phyloP scores from a whole-genome alignment of 2,113 vertebrate species.

The Atractosteus spatula region DNA sequence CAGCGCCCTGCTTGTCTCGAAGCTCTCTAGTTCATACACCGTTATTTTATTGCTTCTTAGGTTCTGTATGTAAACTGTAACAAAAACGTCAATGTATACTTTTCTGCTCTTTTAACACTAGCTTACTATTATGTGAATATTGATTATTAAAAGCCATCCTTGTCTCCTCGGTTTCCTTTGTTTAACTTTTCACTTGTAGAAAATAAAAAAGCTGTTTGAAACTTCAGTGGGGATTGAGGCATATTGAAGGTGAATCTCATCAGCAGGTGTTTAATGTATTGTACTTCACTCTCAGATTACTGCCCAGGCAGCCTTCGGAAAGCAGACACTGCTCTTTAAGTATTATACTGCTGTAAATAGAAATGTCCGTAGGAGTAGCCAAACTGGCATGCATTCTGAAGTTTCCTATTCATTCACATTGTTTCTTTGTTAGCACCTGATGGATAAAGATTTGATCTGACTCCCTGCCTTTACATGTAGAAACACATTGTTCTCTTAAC shows the following conservation, averaged over 20 bases:
- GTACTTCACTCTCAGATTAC: slow-evolving; percentile 42
- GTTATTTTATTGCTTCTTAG: slow-evolving; percentile 5
- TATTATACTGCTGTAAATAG: slow-evolving; percentile 66
- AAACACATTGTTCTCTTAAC: slow-evolving; percentile 9
- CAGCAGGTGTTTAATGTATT: background rate
- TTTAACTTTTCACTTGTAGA: slow-evolving; percentile 23
- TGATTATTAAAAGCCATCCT: slow-evolving; percentile 3
- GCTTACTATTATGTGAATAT: background rate
- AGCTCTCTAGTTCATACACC: background rate
- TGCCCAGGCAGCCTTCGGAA: slow-evolving; percentile 55
- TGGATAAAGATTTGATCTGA: slow-evolving; percentile 33
- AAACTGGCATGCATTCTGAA: slow-evolving; percentile 62
- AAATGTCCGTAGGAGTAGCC: slow-evolving; percentile 65
- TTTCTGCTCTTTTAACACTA: background rate
- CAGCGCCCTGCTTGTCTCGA: background rate
- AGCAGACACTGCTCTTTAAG: slow-evolving; percentile 39
- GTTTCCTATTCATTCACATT: slow-evolving; percentile 43
- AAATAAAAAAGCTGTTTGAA: background rate
- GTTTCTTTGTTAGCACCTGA: slow-evolving; percentile 30
- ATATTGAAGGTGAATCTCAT: background rate
- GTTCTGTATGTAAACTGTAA: background rate
- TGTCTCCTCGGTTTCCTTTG: slow-evolving; percentile 1
- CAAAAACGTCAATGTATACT: background rate
- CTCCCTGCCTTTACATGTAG: slow-evolving; percentile 22
- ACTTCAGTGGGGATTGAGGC: background rate